Base-by-base conservation (phyloP, 2,113 vertebrate genomes). In the Pomatostomus ruficeps region DNA sequence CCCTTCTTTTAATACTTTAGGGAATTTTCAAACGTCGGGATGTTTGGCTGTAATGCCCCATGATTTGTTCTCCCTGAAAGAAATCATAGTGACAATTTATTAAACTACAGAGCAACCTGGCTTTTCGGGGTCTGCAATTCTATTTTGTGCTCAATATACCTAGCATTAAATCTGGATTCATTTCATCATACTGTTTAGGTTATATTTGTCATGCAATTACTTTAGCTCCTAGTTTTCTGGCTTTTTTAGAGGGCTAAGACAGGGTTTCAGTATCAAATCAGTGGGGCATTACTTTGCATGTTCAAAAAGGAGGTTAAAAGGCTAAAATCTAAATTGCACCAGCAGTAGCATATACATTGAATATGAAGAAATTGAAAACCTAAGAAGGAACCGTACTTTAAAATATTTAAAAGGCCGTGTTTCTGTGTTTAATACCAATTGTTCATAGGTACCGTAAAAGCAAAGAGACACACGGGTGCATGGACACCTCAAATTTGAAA, bases 21-120 rank as follows among this genome's bases (percentile, higher is more conserved):
- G 99, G 99, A 99, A 99, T 99, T 99, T 99, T 99, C 99, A 99
- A 99, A 99, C 99, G 99, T 98, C 99, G 99, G 99, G 99, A 99
- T 99, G 99, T 99, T 98, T 99, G 99, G 99, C 99, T 99, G 99
- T 99, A 99, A 99, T 99, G 99, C 99, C 99, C 99, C 99, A 99
- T 99, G 99, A 99, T 99, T 99, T 99, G 99, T 99, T 99, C 99
- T 99, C 99, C 99, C 99, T 99, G 99, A 99, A 99, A 99, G 99
- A 99, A 99, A 99, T 98, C 98, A 99, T 99, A 99, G 99, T 99
- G 99, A 99, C 98, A 99, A 99, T 99, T 99, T 99, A 99, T 99
- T 99, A 99, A 98, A 99, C 99, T 99, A 99, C 99, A 99, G 99
- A 99, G 99, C 99, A 99, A 99, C 99, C 98, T 99, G 99, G 98